Evolutionary conservation across 2,797 vertebrate genomes (phyloP).

Genomic region (Alouatta caraya): DNA sequence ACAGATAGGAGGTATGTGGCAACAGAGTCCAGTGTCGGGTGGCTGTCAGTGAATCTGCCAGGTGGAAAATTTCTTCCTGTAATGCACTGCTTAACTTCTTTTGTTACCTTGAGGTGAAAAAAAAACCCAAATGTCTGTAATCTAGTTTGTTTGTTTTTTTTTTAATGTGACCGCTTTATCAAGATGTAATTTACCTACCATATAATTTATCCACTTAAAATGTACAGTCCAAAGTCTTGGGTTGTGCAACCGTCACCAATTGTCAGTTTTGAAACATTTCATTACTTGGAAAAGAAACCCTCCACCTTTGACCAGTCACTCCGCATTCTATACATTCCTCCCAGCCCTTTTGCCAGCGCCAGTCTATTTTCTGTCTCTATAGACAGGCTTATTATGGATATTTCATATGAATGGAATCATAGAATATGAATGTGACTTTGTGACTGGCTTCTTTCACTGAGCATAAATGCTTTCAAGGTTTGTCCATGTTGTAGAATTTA

Average conservation of each 20-base stretch:
- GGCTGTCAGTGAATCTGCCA: neutral
- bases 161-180: neutral
- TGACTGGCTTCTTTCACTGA: slow-evolving; percentile 3
- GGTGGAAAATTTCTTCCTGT: neutral
- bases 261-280: neutral
- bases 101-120: neutral
- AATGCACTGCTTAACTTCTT: neutral
- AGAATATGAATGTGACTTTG: neutral
- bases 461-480: neutral
- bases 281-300: neutral
- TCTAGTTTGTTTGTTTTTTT: neutral
- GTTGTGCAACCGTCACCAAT: neutral
- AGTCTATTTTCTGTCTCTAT: neutral
- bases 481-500: neutral
- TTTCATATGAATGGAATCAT: neutral
- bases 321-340: neutral
- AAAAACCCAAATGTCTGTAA: neutral
- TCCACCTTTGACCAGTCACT: neutral
- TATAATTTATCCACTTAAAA: neutral
- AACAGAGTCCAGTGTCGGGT: neutral
- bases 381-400: neutral
- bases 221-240: neutral
- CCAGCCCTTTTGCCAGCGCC: neutral
- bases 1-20: slow-evolving; percentile 94
- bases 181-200: slow-evolving; percentile 18